Percentiles rank a stretch among this genome's conserved stretches.
phyloP scores from a whole-genome alignment of 2,888 invertebrate genomes.

The Lasioglossum oenotherae region DNA sequence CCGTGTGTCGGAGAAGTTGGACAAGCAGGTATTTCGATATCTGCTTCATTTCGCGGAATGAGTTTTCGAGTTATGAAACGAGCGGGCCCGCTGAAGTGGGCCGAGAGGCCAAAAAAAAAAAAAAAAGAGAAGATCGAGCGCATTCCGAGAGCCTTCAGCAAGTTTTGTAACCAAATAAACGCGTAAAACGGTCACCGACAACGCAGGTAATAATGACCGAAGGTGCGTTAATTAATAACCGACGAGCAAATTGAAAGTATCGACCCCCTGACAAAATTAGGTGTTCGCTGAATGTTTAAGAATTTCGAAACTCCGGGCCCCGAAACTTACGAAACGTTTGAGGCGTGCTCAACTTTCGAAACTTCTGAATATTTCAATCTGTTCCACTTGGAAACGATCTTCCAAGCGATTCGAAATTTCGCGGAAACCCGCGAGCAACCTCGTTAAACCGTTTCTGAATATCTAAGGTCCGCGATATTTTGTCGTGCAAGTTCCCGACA shows the following conservation, averaged over 20 bases:
- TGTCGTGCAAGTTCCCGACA: not conserved
- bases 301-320: constrained; percentile 7
- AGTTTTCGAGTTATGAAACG: constrained; percentile 32
- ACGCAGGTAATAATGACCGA: not conserved
- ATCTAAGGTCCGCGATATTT: constrained; percentile 21
- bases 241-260: not conserved
- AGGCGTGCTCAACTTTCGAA: constrained; percentile 16
- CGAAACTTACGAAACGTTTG: constrained; percentile 38
- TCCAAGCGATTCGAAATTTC: constrained; percentile 40
- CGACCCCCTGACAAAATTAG: not conserved
- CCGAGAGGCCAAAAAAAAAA: not conserved
- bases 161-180: not conserved
- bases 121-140: not conserved
- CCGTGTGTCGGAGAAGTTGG: not conserved
- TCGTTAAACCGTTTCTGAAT: constrained; percentile 40
- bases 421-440: constrained; percentile 4
- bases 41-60: constrained; percentile 26
- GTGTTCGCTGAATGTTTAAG: constrained; percentile 18
- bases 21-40: constrained; percentile 24
- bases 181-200: not conserved
- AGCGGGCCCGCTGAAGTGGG: constrained; percentile 3
- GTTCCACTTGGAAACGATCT: constrained; percentile 34
- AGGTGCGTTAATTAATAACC: not conserved
- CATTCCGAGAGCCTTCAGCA: not conserved
- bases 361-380: constrained; percentile 48